A percentile compares a stretch with the other conserved stretches of the same genome.
These are phyloP conservation scores for Ancistrus triradiatus DNA, from an alignment of 2,113 vertebrate genomes.

Conservation along the genomic window DNA sequence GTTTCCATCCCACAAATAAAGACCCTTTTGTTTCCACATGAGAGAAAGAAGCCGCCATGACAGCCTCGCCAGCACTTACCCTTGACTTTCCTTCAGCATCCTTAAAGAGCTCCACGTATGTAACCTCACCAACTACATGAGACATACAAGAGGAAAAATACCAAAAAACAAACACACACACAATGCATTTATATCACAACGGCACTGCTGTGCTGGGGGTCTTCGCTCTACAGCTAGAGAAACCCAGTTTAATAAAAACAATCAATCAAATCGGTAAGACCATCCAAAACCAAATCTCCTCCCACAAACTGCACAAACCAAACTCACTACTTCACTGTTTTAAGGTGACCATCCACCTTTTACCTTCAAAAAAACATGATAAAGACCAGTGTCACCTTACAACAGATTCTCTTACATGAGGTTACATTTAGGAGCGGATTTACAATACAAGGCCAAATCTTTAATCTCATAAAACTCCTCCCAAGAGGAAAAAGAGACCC, in stretches of 20 bases:
- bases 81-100: slow-evolving; percentile 99
- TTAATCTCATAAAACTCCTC: no score
- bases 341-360: no score
- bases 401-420: no score
- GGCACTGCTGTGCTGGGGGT: slow-evolving; percentile 57
- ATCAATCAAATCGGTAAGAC: slow-evolving; percentile 72
- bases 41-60: slow-evolving; percentile 85
- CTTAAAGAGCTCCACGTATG: slow-evolving; percentile 99
- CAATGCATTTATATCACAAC: slow-evolving; percentile 86
- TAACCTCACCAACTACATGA: slow-evolving; percentile 99
- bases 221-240: slow-evolving; percentile 92
- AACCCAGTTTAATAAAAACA: slow-evolving; percentile 95
- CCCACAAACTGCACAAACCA: slow-evolving; percentile 83
- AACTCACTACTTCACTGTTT: no score
- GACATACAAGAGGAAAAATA: slow-evolving; percentile 99
- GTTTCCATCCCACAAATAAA: slow-evolving; percentile 75
- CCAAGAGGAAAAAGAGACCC: no score
- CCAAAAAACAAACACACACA: slow-evolving; percentile 88
- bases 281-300: slow-evolving; percentile 84
- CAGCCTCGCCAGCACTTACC: slow-evolving; percentile 98
- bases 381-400: no score
- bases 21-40: slow-evolving; percentile 56
- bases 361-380: no score
- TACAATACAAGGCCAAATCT: no score
- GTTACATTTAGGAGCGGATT: no score